A percentile compares a stretch with the other conserved stretches of the same genome.
Conservation (phyloP, 2,888 invertebrate species). For the Xestia xanthographa region DNA sequence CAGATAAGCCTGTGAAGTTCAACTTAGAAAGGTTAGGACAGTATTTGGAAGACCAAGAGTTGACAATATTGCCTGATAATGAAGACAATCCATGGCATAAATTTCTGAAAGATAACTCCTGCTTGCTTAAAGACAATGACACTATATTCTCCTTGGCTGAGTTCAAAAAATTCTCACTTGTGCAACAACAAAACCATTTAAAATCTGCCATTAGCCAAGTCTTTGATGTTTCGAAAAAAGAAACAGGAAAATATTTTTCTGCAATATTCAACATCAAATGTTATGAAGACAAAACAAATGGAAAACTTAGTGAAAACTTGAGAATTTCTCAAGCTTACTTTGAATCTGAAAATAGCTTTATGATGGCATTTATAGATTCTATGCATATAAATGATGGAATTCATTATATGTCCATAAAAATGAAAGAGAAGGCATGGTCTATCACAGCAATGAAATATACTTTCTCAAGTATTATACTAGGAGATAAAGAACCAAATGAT, state of each 20-base stretch:
- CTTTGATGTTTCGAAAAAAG: slow-evolving; percentile 92
- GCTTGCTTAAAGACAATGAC: slow-evolving; percentile 92
- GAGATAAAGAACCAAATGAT: slow-evolving; percentile 75
- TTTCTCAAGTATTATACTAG: slow-evolving; percentile 85
- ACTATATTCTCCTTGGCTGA: slow-evolving; percentile 94
- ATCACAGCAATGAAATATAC: slow-evolving; percentile 89
- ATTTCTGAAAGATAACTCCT: slow-evolving; percentile 94
- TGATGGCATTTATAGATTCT: slow-evolving; percentile 88
- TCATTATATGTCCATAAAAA: slow-evolving; percentile 88
- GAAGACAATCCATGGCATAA: slow-evolving; percentile 95
- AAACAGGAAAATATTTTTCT: slow-evolving; percentile 92
- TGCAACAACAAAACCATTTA: slow-evolving; percentile 95
- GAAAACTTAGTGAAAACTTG: slow-evolving; percentile 75
- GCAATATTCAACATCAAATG: slow-evolving; percentile 89
- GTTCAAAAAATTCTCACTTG: slow-evolving; percentile 93
- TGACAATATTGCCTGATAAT: slow-evolving; percentile 93
- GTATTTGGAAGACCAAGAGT: slow-evolving; percentile 94
- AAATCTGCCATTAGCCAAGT: slow-evolving; percentile 92
- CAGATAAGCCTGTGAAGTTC: slow-evolving; percentile 91
- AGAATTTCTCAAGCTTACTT: slow-evolving; percentile 89
- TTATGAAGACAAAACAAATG: slow-evolving; percentile 77
- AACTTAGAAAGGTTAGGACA: slow-evolving; percentile 97
- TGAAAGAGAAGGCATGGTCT: slow-evolving; percentile 81
- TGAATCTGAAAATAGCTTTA: slow-evolving; percentile 84
- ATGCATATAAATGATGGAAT: slow-evolving; percentile 83